These are phyloP conservation scores for Drosophila athabasca DNA, from an alignment of 1,140 invertebrate species.

Conservation along the genomic window DNA sequence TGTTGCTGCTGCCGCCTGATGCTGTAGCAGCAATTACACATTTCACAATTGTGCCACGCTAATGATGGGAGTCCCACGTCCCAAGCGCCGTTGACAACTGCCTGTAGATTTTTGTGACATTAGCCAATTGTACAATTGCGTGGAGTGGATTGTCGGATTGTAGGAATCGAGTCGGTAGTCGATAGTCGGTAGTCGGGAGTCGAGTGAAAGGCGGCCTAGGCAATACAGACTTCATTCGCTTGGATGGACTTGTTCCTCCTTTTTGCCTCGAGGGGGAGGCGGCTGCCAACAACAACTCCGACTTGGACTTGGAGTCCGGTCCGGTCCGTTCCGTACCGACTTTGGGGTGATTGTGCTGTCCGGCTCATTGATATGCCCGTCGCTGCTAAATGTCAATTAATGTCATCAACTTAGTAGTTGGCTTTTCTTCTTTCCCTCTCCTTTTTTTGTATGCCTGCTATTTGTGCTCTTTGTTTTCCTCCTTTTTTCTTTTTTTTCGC, in stretches of 20 bases:
- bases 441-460: slow-evolving; percentile 17
- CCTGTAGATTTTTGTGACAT: slow-evolving; percentile 76
- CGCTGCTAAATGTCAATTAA: slow-evolving; percentile 81
- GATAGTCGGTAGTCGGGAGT: neutral
- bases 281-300: slow-evolving; percentile 26
- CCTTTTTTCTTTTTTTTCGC: neutral
- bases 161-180: neutral
- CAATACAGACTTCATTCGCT: slow-evolving; percentile 43
- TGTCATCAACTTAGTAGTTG: slow-evolving; percentile 72
- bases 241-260: slow-evolving; percentile 14
- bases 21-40: slow-evolving; percentile 78
- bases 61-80: slow-evolving; percentile 80
- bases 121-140: slow-evolving; percentile 79
- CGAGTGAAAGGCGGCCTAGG: slow-evolving; percentile 73
- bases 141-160: slow-evolving; percentile 33
- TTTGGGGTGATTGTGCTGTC: slow-evolving; percentile 78
- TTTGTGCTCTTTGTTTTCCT: slow-evolving; percentile 18
- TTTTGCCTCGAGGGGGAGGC: neutral
- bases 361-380: slow-evolving; percentile 78
- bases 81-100: slow-evolving; percentile 74
- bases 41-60: slow-evolving; percentile 81
- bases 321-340: slow-evolving; percentile 2
- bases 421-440: slow-evolving; percentile 19
- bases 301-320: slow-evolving; percentile 10
- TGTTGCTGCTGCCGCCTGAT: slow-evolving; percentile 31